Conservation (phyloP, 2,113 vertebrate genomes). For the Gymnocephalus cernua region DNA sequence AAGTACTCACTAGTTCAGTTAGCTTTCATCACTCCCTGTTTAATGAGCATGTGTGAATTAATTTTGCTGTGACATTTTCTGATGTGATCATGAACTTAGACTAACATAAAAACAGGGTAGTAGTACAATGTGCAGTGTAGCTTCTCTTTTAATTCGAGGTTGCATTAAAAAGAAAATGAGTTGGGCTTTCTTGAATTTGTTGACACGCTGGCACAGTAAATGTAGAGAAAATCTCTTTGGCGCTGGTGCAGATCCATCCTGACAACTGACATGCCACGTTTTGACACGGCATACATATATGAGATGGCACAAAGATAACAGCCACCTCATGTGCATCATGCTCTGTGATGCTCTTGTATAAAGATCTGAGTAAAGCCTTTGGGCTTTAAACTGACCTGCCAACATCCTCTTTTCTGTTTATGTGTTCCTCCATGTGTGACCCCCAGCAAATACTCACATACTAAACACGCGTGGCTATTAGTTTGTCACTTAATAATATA, state of each 20-base stretch:
- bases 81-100: not conserved
- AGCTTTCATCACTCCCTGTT: not conserved
- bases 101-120: not conserved
- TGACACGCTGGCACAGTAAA: slow-evolving; percentile 1
- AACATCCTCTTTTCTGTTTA: slow-evolving; percentile 7
- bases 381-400: not conserved
- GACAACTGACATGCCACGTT: slow-evolving; percentile 17
- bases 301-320: slow-evolving; percentile 25
- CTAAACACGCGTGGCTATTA: not conserved
- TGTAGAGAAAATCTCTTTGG: not conserved
- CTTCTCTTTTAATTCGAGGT: not conserved
- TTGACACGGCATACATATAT: slow-evolving; percentile 13
- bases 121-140: not conserved
- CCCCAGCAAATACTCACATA: not conserved
- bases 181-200: not conserved
- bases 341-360: not conserved
- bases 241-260: not conserved
- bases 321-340: slow-evolving; percentile 1
- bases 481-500: slow-evolving; percentile 40
- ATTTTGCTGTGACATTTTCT: not conserved
- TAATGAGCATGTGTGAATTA: not conserved
- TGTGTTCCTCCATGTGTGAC: not conserved
- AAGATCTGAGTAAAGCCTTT: not conserved
- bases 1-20: not conserved
- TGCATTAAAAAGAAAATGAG: not conserved